These are phyloP conservation scores for Merodon equestris DNA, from an alignment of 2,888 invertebrate genomes.

Conservation along the genomic window DNA sequence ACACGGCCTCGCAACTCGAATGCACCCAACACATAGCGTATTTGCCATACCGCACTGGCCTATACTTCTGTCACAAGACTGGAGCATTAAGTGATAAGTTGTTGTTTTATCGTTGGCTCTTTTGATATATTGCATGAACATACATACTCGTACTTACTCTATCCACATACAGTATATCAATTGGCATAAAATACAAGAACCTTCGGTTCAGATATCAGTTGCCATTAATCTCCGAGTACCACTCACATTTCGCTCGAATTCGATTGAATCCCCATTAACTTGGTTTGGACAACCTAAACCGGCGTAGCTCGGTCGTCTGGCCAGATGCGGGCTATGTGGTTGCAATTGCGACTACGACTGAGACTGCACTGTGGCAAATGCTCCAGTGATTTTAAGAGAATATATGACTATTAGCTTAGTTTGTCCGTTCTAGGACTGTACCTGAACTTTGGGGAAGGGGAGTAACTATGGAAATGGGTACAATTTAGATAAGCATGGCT, in stretches of 20 bases:
- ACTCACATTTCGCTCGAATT: conserved; percentile 69
- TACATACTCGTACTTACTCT: too few species aligned
- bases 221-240: conserved; percentile 70
- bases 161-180: conserved; percentile 64
- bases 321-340: too few species aligned
- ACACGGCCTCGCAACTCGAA: too few species aligned
- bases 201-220: conserved; percentile 69
- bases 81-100: conserved; percentile 65
- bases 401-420: too few species aligned
- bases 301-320: conserved; percentile 28
- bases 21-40: too few species aligned
- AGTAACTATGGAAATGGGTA: too few species aligned
- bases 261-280: conserved; percentile 70
- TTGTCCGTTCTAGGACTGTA: too few species aligned
- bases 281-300: conserved; percentile 57
- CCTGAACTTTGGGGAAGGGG: too few species aligned
- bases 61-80: conserved; percentile 24
- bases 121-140: conserved; percentile 68
- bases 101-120: conserved; percentile 66
- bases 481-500: too few species aligned
- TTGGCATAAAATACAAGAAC: conserved; percentile 65
- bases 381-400: too few species aligned
- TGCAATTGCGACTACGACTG: conserved; percentile 22
- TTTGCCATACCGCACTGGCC: neutral
- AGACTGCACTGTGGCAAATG: neutral